Evolutionary conservation across 2,797 vertebrate species (phyloP).

Genomic region (Liparis tanakae): DNA sequence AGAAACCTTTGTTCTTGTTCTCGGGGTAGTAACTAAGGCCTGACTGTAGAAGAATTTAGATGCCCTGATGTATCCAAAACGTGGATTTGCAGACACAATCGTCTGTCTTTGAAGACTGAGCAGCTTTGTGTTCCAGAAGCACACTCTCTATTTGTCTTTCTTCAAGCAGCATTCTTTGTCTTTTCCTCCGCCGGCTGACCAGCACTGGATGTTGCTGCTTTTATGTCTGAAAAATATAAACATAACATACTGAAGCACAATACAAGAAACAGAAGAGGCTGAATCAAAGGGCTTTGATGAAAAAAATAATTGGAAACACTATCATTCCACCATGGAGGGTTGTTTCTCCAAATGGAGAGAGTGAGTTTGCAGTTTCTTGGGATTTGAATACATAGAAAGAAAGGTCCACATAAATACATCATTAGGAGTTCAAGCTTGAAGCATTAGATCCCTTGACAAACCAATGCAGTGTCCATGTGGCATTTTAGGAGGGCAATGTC

Average conservation of each 20-base stretch:
- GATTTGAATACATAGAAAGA: neutral
- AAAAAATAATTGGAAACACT: conserved; percentile 1
- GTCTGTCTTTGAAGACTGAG: conserved; percentile 60
- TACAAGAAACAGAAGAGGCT: neutral
- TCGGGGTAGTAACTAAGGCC: conserved; percentile 64
- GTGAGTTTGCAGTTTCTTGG: neutral
- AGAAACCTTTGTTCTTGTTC: conserved; percentile 53
- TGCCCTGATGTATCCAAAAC: conserved; percentile 66
- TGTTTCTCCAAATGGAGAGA: conserved; percentile 3
- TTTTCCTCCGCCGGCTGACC: conserved; percentile 65
- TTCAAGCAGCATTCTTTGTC: conserved; percentile 64
- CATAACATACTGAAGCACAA: conserved; percentile 25
- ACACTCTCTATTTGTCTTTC: conserved; percentile 67
- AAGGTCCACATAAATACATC: neutral
- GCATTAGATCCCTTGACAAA: neutral
- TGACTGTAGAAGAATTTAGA: conserved; percentile 58
- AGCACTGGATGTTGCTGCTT: conserved; percentile 50
- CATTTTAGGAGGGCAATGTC: neutral
- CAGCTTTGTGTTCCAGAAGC: conserved; percentile 46
- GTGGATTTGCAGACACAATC: conserved; percentile 68
- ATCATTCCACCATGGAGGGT: neutral
- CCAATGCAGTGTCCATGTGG: neutral
- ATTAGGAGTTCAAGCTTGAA: neutral
- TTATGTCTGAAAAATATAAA: conserved; percentile 68
- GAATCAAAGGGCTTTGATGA: neutral